Percentiles rank a stretch among this genome's conserved stretches.
phyloP scores from a whole-genome alignment of 2,888 invertebrate genomes.

The Aelia acuminata region DNA sequence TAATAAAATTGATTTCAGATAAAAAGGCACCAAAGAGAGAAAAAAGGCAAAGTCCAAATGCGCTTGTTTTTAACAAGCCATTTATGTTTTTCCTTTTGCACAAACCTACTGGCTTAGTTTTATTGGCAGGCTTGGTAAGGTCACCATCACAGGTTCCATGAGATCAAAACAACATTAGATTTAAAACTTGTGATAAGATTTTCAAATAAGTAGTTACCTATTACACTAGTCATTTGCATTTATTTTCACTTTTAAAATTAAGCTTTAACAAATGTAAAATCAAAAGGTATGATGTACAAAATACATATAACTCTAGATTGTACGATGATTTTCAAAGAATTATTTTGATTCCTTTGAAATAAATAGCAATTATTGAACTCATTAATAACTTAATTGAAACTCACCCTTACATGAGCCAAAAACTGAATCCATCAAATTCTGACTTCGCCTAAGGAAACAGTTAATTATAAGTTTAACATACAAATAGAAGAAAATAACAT shows the following conservation, averaged over 20 bases:
- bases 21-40: conserved; percentile 63
- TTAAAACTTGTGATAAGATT: not conserved
- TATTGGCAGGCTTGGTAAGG: conserved; percentile 68
- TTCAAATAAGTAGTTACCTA: conserved; percentile 9
- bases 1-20: conserved; percentile 63
- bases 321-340: not conserved
- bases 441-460: not conserved
- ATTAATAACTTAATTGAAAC: not conserved
- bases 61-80: conserved; percentile 67
- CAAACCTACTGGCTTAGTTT: conserved; percentile 66
- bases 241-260: not conserved
- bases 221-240: not conserved
- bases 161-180: not conserved
- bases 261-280: not conserved
- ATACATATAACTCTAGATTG: not conserved
- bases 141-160: conserved; percentile 67
- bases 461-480: not conserved
- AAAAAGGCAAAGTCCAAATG: conserved; percentile 65
- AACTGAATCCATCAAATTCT: not conserved
- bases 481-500: not conserved
- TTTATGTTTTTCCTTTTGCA: conserved; percentile 68
- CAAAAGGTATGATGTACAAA: not conserved
- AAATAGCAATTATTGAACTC: not conserved
- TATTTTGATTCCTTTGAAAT: not conserved
- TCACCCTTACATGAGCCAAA: not conserved